Evolutionary conservation across 2,797 vertebrate genomes (phyloP), one percentile per base, ranked within the genome.

Genomic region (Ciconia nigra): DNA sequence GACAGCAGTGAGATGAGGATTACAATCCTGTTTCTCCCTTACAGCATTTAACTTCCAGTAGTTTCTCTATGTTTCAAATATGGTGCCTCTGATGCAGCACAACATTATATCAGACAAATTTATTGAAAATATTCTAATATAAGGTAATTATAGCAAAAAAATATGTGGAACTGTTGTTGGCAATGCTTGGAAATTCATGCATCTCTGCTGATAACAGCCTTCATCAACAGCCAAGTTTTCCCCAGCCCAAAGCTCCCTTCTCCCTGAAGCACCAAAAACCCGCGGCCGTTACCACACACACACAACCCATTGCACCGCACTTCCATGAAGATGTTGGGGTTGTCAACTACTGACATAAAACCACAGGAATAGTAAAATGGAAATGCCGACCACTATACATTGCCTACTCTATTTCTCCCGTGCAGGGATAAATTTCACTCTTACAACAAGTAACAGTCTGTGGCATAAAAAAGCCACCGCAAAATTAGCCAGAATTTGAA

Each of bases 261-360:
- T 47, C 12, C 17, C 20, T 33, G 33, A 47, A n/a, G 49, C 28
- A 78, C 15, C 77, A 67, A 89, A 83, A 81, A 4, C 24, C 15
- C 3, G 0, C 52, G 15, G 41, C 33, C 6, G 2, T 11, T 18
- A 42, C 6, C 6, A 11, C 19, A 33, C 2, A 33, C 2, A 3
- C 18, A 41, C 44, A 66, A 46, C 54, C 7, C 57, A 49, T 15
- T 7, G 14, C 61, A 59, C 28, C 37, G 52, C 6, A 31, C 4
- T 37, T n/a, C n/a, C 20, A 18, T 55, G 70, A 69, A 49, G 15
- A 31, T 1, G 1, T 2, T 26, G 35, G 4, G 7, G 31, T 19
- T 5, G 0, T 47, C 46, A 74, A 8, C 57, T 70, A n/a, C 52
- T 39, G 65, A 67, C 33, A 25, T 5, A 2, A 62, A 86, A 65